These are phyloP conservation scores for Eulemur mongoz DNA, from an alignment of 2,797 vertebrate species.

Conservation along the genomic window DNA sequence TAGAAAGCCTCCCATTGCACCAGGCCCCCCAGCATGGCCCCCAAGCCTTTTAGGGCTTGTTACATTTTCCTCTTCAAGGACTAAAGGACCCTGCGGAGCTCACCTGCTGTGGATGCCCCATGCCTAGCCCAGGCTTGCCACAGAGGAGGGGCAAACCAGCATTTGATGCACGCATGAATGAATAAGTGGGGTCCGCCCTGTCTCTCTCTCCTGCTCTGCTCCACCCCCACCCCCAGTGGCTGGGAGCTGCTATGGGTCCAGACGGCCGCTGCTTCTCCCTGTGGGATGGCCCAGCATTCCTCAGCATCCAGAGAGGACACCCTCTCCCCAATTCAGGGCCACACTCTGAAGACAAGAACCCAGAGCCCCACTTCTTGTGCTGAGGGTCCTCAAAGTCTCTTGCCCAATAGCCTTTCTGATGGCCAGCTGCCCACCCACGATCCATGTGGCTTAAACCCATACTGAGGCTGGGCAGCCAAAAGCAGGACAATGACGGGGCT, in stretches of 20 bases:
- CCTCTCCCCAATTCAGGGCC: not conserved
- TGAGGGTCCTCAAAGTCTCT: not conserved
- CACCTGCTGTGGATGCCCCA: fast-evolving
- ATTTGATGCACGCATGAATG: not conserved
- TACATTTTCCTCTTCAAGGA: not conserved
- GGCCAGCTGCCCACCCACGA: too few relatives aligned
- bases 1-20: not conserved
- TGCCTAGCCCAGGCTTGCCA: not conserved
- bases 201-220: not conserved
- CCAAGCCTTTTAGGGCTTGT: not conserved
- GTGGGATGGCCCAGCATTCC: not conserved
- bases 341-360: not conserved
- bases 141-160: not conserved
- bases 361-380: not conserved
- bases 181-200: not conserved
- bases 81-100: not conserved
- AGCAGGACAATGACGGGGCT: not conserved
- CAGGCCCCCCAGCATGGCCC: not conserved
- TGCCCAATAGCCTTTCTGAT: not conserved
- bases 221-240: not conserved
- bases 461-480: not conserved
- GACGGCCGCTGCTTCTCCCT: not conserved
- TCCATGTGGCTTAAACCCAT: not conserved
- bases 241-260: not conserved
- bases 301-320: not conserved